Evolutionary conservation across 2,113 vertebrate genomes (phyloP), one percentile per base, ranked within the genome.

Genomic region (Caracal caracal): DNA sequence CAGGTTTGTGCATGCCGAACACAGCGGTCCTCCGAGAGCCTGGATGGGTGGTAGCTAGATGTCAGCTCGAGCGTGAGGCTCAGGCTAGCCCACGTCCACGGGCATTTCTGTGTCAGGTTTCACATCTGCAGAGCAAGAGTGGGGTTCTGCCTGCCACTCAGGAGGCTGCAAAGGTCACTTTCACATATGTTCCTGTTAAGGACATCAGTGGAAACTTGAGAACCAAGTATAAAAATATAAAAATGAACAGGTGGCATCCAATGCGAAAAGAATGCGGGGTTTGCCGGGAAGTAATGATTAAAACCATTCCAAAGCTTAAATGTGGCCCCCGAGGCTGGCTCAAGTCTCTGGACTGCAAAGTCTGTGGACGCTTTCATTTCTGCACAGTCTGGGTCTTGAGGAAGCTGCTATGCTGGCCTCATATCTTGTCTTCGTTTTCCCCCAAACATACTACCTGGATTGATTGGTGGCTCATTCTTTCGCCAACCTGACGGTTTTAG

Each of bases 191-290:
- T 94, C 63, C 94, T 96, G 70, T 85, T 91, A 95, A 95, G 90
- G 76, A 95, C 90, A 90, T 96, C 94, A 73, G 37, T 79, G 76
- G 97, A 95, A 97, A 98, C 82, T 61, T 93, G 97, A 97, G 97
- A 96, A 91, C 71, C 79, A 81, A 94, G 88, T 89, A 82, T 83
- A 97, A 90, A 94, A 93, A 90, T 81, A 78, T 82, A 90, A 93
- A 95, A 96, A 96, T 80, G 88, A 95, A 70, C 95, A 97, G 97
- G 95, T 97, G 95, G 91, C 82, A 88, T 71, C 93, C 91, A 89
- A 63, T 78, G 94, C 2, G 37, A 92, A 95, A 92, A 93, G 94
- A 98, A 94, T 94, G 89, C 0, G 2, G 28, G 33, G 11, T 75
- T 90, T 94, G 40, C 84, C 0, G 10, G 80, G 76, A 93, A 96